Percentiles rank a stretch among this genome's conserved stretches.
These are phyloP conservation scores for Calameuta idolon DNA, from an alignment of 2,888 invertebrate species.

Conservation along the genomic window DNA sequence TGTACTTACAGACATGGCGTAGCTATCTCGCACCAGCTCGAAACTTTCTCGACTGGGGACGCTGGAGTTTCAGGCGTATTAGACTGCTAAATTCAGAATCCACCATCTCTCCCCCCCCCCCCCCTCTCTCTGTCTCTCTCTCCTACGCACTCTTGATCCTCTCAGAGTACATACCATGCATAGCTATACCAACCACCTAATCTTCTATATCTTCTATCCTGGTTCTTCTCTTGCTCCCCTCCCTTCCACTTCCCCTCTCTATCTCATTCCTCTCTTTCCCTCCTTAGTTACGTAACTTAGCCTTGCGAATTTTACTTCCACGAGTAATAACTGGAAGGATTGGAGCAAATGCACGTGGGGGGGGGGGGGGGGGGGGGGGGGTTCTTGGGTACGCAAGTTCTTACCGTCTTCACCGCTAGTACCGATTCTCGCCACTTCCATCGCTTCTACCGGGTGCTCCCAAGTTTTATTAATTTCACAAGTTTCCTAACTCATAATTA, in stretches of 20 bases:
- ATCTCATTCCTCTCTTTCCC: neutral
- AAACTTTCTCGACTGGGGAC: slow-evolving; percentile 11
- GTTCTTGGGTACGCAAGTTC: slow-evolving; percentile 28
- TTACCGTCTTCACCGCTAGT: slow-evolving; percentile 8
- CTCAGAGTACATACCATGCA: neutral
- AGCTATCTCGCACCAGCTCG: neutral
- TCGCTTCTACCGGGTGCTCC: slow-evolving; percentile 3
- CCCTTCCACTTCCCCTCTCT: neutral
- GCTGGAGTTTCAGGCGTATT: slow-evolving; percentile 46
- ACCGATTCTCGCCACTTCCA: slow-evolving; percentile 42
- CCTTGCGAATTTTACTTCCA: slow-evolving; percentile 30
- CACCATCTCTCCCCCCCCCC: slow-evolving; percentile 25
- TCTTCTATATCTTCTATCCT: neutral
- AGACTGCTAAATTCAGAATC: slow-evolving; percentile 52
- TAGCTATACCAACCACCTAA: neutral
- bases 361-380: neutral
- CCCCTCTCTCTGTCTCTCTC: slow-evolving; percentile 1
- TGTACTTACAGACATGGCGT: neutral
- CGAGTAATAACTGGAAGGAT: slow-evolving; percentile 30
- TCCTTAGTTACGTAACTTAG: neutral
- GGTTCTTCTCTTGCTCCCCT: neutral
- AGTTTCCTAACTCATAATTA: slow-evolving; percentile 63
- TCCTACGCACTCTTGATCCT: neutral
- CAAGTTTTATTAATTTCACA: slow-evolving; percentile 64
- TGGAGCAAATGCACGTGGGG: slow-evolving; percentile 8